phyloP scores from a whole-genome alignment of 2,797 vertebrate genomes.

The Rhyacichthys aspro region DNA sequence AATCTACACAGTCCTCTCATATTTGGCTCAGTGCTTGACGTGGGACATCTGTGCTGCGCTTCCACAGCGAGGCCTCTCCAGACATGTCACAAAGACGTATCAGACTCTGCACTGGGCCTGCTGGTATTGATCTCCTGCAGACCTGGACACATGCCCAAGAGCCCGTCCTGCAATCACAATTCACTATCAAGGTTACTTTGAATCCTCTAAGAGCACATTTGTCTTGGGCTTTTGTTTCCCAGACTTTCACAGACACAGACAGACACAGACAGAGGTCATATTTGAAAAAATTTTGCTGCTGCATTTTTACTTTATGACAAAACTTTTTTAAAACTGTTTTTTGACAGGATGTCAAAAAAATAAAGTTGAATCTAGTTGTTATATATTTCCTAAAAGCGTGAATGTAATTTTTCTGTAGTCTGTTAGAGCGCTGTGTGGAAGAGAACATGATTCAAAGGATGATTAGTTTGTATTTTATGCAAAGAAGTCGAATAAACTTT shows the following conservation, averaged over 20 bases:
- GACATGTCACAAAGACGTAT: conserved; percentile 11
- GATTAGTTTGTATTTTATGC: conserved; percentile 5
- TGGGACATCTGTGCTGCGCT: conserved; percentile 67
- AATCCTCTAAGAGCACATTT: not conserved
- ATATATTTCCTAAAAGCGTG: too few relatives aligned
- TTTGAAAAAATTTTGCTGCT: not conserved
- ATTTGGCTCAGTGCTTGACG: conserved; percentile 32
- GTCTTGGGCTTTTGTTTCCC: not conserved
- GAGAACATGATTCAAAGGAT: conserved; percentile 23
- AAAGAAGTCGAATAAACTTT: not conserved
- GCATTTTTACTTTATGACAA: not conserved
- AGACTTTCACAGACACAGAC: not conserved
- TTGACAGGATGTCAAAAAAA: too few relatives aligned
- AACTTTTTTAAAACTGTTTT: too few relatives aligned
- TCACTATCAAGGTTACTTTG: conserved; percentile 10
- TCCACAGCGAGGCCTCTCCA: conserved; percentile 6
- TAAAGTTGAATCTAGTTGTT: too few relatives aligned
- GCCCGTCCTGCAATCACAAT: not conserved
- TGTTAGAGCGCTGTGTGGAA: conserved; percentile 2
- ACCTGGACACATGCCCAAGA: conserved; percentile 19
- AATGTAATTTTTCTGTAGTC: too few relatives aligned
- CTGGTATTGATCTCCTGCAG: conserved; percentile 31
- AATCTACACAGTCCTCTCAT: conserved; percentile 41
- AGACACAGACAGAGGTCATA: not conserved
- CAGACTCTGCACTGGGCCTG: conserved; percentile 11